Conservation (phyloP, 2,888 invertebrate species). For the Amphipoea oculea region DNA sequence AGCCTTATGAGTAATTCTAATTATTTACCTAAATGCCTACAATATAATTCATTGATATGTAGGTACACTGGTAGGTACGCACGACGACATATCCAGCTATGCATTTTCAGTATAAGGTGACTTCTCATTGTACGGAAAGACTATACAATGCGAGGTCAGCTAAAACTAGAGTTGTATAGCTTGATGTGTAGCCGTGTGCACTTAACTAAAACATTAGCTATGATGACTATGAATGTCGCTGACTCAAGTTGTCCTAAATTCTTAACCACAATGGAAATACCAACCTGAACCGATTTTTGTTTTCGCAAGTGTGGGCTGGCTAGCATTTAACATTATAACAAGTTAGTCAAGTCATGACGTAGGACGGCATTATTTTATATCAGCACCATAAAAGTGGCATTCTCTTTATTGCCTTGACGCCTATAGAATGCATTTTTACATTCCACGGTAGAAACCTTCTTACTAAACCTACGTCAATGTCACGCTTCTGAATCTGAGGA, state of each 20-base stretch:
- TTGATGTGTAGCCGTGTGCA: neutral
- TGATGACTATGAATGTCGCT: slow-evolving; percentile 2
- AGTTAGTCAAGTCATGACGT: slow-evolving; percentile 29
- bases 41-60: neutral
- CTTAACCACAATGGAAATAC: neutral
- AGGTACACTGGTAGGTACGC: neutral
- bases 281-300: neutral
- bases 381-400: slow-evolving; percentile 30
- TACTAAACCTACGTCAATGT: neutral
- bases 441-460: slow-evolving; percentile 16
- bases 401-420: slow-evolving; percentile 40
- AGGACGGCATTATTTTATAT: slow-evolving; percentile 9
- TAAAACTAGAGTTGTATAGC: no score
- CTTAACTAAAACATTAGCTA: slow-evolving; percentile 6
- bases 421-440: slow-evolving; percentile 15
- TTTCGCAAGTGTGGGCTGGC: neutral
- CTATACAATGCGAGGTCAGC: no score
- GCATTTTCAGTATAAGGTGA: neutral
- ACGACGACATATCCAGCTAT: neutral
- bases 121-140: no score
- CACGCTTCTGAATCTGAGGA: neutral
- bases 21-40: neutral
- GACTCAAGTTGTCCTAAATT: slow-evolving; percentile 4
- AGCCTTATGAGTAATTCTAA: neutral
- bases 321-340: slow-evolving; percentile 8